Conservation (phyloP, 2,888 invertebrate genomes). For the Athalia cordata region DNA sequence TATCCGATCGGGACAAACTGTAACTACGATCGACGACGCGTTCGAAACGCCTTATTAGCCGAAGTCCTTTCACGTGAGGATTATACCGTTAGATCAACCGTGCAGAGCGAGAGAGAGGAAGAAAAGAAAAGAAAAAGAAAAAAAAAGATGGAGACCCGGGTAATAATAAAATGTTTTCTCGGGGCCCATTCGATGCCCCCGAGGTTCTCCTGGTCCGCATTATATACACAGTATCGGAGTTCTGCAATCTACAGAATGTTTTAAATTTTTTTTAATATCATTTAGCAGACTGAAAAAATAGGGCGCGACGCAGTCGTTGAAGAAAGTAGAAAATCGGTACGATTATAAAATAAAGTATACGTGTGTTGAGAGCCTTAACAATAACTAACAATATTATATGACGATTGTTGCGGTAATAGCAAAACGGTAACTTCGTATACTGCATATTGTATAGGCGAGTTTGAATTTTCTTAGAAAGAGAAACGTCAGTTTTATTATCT, state of each 20-base stretch:
- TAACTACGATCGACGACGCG: neutral
- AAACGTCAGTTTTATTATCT: conserved; percentile 6
- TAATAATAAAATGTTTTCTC: neutral
- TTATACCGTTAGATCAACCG: conserved; percentile 38
- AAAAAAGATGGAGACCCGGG: neutral
- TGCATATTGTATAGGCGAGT: too few species aligned
- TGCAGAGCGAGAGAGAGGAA: conserved; percentile 20
- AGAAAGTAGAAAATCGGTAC: too few species aligned
- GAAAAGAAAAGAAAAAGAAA: neutral
- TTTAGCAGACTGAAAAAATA: too few species aligned
- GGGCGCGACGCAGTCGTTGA: too few species aligned
- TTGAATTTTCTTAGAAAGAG: conserved; percentile 18
- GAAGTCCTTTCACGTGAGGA: conserved; percentile 42
- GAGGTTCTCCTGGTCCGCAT: too few species aligned
- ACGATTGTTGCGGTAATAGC: neutral
- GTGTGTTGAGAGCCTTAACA: too few species aligned
- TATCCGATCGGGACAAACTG: neutral
- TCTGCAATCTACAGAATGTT: too few species aligned
- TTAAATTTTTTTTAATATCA: too few species aligned
- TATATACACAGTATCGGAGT: too few species aligned
- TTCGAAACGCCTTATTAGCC: conserved; percentile 45
- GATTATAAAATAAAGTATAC: too few species aligned
- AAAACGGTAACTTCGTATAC: neutral
- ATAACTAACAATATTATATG: neutral
- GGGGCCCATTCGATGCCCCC: too few species aligned